Conservation (phyloP, 2,888 invertebrate genomes). For the Harpalus rufipes region DNA sequence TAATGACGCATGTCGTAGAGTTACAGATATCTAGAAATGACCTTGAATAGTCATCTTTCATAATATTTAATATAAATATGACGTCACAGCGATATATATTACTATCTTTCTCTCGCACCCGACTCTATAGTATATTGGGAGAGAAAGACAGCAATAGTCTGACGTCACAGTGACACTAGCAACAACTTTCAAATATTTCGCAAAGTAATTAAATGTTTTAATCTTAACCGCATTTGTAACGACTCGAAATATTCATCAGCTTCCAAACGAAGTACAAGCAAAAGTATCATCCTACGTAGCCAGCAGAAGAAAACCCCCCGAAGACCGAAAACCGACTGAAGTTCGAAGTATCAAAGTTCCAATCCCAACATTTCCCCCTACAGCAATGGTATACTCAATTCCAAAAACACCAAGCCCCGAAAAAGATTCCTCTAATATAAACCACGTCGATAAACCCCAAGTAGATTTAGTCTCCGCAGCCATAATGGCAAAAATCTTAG, state of each 20-base stretch:
- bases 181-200: too few relatives aligned
- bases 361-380: slow-evolving; percentile 90
- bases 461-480: slow-evolving; percentile 91
- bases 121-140: too few relatives aligned
- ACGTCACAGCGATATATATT: too few relatives aligned
- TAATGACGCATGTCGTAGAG: too few relatives aligned
- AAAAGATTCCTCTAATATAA: slow-evolving; percentile 77
- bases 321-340: slow-evolving; percentile 77
- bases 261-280: slow-evolving; percentile 94
- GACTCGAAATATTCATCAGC: slow-evolving; percentile 77
- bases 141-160: too few relatives aligned
- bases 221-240: too few relatives aligned
- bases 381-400: slow-evolving; percentile 88
- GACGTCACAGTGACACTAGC: too few relatives aligned
- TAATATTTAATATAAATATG: too few relatives aligned
- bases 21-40: too few relatives aligned
- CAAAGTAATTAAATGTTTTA: too few relatives aligned
- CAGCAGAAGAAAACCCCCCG: slow-evolving; percentile 80
- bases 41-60: too few relatives aligned
- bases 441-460: slow-evolving; percentile 81
- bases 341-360: slow-evolving; percentile 85
- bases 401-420: slow-evolving; percentile 76
- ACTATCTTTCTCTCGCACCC: too few relatives aligned
- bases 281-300: slow-evolving; percentile 90
- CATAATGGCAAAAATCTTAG: slow-evolving; percentile 93